Evolutionary conservation across 2,113 vertebrate genomes (phyloP).

Genomic region (Aphyosemion australe): DNA sequence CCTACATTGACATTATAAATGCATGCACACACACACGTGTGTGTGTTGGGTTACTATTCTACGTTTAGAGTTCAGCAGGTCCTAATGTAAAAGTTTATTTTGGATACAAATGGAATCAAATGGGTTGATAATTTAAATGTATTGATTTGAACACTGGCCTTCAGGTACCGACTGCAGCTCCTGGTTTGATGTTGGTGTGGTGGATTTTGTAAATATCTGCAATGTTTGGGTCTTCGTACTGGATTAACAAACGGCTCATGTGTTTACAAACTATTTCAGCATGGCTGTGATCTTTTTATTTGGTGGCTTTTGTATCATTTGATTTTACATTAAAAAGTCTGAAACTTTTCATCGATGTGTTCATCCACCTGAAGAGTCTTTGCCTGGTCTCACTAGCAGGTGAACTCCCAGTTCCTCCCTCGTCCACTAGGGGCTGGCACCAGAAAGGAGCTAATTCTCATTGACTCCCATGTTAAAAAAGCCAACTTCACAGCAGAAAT

Average conservation of each 20-base stretch:
- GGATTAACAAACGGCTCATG: conserved; percentile 77
- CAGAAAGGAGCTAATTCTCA: too few species aligned
- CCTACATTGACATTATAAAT: conserved; percentile 5
- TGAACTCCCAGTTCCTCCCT: too few species aligned
- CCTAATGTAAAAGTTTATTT: conserved; percentile 92
- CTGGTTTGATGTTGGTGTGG: conserved; percentile 94
- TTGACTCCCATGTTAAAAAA: too few species aligned
- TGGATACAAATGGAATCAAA: conserved; percentile 83
- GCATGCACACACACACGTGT: conserved; percentile 78
- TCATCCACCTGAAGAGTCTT: too few species aligned
- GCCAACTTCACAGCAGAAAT: too few species aligned
- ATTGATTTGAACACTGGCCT: conserved; percentile 78
- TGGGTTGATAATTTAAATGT: conserved; percentile 61
- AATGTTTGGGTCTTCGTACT: conserved; percentile 87
- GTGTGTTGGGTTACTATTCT: conserved; percentile 88
- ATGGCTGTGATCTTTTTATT: conserved; percentile 95
- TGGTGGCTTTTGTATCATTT: conserved; percentile 91
- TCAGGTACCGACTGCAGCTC: conserved; percentile 87
- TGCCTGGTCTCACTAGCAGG: too few species aligned
- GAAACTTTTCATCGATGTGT: background rate
- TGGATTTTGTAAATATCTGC: conserved; percentile 92
- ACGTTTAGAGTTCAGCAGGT: conserved; percentile 85
- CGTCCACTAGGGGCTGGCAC: too few species aligned
- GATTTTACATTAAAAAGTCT: conserved; percentile 94
- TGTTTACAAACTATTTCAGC: conserved; percentile 83